Base-by-base conservation (phyloP, 2,113 vertebrate genomes). In the Ceyx melanurus region DNA sequence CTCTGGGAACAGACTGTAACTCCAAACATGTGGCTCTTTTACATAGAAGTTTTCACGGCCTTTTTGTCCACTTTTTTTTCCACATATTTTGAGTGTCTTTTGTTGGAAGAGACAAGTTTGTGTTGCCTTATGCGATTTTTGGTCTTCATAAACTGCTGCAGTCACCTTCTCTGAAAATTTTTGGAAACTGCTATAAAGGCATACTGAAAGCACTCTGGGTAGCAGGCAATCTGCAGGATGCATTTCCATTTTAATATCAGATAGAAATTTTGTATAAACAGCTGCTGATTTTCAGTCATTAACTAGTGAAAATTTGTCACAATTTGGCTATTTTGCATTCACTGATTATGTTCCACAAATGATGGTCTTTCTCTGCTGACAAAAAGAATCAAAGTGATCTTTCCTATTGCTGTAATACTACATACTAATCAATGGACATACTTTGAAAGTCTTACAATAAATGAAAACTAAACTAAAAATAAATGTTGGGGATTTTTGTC, bases 401-500 rank as follows among this genome's bases (percentile, higher is more conserved):
- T 74, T 87, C 5, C 11, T 40, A 2, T 5, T 46, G 12, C 21
- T 60, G 3, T 60, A 84, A 58, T 9, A 25, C 35, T 22, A 60
- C 15, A 46, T 66, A 42, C 13, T 56, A 20, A 56, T 75, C 20
- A 60, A 22, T 20, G 8, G 11, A 4, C 3, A 56, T 56, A 25
- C 11, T 72, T 33, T 60, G 6, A 54, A 87, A 61, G 3, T 51
- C 13, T 56, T 82, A 19, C 3, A 57, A 29, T 22, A 71, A 51
- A 46, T 29, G 4, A 33, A 71, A 91, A 77, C 4, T 51, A 16
- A 82, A 64, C 11, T 26, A 90, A n/a, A 16, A 54, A 35, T 4
- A 45, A 33, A 23, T 25, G 3, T 73, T 50, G 19, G 3, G 0
- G 14, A 7, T 60, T 1, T 26, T 10, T 37, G 37, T 48, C 17